Evolutionary conservation across 2,888 invertebrate genomes (phyloP), one percentile per base, ranked within the genome.

Genomic region (Odontocerum albicorne): DNA sequence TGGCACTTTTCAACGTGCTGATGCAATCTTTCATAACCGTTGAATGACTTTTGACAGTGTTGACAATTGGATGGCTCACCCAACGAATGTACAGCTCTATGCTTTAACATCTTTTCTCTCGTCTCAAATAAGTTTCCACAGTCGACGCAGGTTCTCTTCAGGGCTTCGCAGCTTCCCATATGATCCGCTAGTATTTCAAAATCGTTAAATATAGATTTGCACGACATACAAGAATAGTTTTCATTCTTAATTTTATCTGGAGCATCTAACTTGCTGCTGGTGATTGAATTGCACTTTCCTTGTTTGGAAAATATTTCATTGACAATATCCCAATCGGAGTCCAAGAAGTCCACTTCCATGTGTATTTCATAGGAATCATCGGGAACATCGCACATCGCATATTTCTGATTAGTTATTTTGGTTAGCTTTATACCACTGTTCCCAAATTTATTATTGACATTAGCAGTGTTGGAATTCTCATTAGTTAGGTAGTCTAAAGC

Each of bases 281-380:
- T 33, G 19, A 39, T 38, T 13, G 47, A 38, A 13, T 40, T 44
- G 3, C 15, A 36, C 27, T 33, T 36, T 13, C 35, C 20, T 38
- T 51, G 36, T 20, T 55, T 55, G 4, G 46, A 35, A 33, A 58
- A 40, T 7, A 77, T 62, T 39, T 72, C 72, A 63, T 75, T 73
- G 0, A 72, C 72, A 45, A 73, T 68, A 57, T 72, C 72, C 8
- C 69, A 65, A 53, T 77, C 76, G 0, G 74, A 72, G 59, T 77
- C 76, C 45, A 74, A 59, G 1, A 73, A 67, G 58, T 77, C 76
- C 46, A 71, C 70, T 43, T 77, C 73, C 72, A 75, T 73, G 19
- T 70, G 70, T 13, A 72, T 63, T 54, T 68, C 65, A 31, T 66
- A 60, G 35, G 63, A 67, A 59, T 66, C 67, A 44, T 61, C 66